Percentiles rank a stretch among this genome's conserved stretches.
Evolutionary conservation across 2,797 vertebrate genomes (phyloP).

Genomic region (Orientallactaga sibirica): DNA sequence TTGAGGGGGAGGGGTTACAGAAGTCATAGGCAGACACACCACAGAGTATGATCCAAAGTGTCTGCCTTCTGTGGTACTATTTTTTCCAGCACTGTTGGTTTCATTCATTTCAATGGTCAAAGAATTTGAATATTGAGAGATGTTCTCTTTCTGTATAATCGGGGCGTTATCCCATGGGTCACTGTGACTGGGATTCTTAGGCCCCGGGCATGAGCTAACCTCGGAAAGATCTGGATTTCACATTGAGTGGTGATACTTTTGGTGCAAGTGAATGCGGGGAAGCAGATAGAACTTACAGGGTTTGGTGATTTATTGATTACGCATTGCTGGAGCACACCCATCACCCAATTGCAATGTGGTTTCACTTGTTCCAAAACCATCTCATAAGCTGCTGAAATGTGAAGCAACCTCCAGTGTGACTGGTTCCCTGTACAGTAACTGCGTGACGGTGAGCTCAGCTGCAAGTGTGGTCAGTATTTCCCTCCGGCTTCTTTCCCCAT

Average conservation of each 20-base stretch:
- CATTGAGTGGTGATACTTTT: background rate
- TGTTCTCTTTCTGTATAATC: background rate
- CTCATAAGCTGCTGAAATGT: slow-evolving; percentile 23
- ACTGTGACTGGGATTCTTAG: background rate
- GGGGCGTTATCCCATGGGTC: background rate
- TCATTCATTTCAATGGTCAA: background rate
- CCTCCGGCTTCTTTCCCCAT: slow-evolving; percentile 49
- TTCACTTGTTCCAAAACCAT: background rate
- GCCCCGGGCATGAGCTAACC: background rate
- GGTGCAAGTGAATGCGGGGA: background rate
- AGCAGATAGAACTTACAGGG: background rate
- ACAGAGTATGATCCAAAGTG: background rate
- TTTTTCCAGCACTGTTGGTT: background rate
- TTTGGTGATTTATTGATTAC: slow-evolving; percentile 1
- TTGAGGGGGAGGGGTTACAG: background rate
- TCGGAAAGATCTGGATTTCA: background rate
- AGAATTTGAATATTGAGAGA: background rate
- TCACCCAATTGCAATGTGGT: background rate
- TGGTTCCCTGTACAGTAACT: slow-evolving; percentile 50
- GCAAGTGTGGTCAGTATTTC: slow-evolving; percentile 70
- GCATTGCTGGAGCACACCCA: background rate
- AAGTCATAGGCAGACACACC: background rate
- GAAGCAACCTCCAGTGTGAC: slow-evolving; percentile 46
- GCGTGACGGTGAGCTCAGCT: background rate
- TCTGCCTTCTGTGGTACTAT: background rate